Percentiles rank a stretch among this genome's conserved stretches.
Conservation (phyloP, 2,888 invertebrate genomes). For the Drosophila lutescens region DNA sequence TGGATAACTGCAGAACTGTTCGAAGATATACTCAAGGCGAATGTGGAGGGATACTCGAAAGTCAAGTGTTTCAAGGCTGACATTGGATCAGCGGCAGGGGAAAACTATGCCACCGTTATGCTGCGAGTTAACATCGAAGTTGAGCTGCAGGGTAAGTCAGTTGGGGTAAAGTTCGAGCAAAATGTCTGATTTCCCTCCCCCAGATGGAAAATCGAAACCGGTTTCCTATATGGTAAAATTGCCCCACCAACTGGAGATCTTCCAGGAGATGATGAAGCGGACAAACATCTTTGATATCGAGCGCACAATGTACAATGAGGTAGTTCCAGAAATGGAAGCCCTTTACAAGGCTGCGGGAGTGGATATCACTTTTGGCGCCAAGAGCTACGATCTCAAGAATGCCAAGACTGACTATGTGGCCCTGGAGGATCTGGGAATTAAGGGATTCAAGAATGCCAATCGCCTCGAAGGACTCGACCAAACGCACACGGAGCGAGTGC, state of each 20-base stretch:
- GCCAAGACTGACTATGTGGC: conserved; percentile 56
- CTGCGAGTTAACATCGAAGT: conserved; percentile 68
- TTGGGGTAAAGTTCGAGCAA: too few species aligned
- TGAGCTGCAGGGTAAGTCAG: conserved; percentile 66
- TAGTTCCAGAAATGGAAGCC: conserved; percentile 75
- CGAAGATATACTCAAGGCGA: conserved; percentile 47
- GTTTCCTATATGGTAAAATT: conserved; percentile 67
- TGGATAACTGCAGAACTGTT: conserved; percentile 61
- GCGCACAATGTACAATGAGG: conserved; percentile 68
- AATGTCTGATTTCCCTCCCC: background rate
- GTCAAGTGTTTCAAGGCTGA: conserved; percentile 51
- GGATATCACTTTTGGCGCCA: conserved; percentile 67
- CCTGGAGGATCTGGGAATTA: conserved; percentile 70
- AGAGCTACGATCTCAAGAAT: conserved; percentile 57
- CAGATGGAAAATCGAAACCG: conserved; percentile 53
- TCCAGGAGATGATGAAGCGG: conserved; percentile 39
- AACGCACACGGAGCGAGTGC: conserved; percentile 65
- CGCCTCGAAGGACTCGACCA: conserved; percentile 75
- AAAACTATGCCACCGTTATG: conserved; percentile 81
- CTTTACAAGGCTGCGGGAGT: conserved; percentile 68
- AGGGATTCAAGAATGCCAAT: conserved; percentile 71
- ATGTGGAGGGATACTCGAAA: conserved; percentile 49
- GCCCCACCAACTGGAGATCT: conserved; percentile 50
- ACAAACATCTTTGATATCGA: conserved; percentile 71
- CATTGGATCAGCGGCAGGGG: conserved; percentile 70